These are phyloP conservation scores for Smithornis capensis DNA, from an alignment of 2,113 vertebrate genomes.

Conservation along the genomic window DNA sequence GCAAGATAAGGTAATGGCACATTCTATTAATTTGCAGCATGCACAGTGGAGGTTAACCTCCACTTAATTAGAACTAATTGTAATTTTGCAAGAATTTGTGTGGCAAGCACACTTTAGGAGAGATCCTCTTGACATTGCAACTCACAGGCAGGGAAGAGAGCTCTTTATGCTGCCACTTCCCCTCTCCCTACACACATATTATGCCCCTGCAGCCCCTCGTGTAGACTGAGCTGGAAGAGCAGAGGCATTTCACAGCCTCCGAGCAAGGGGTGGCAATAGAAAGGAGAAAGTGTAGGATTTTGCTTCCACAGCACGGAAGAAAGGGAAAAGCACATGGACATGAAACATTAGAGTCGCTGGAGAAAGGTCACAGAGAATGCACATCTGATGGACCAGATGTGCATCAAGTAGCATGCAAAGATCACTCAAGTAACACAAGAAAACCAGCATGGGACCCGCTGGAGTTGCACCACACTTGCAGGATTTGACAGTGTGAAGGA, in stretches of 20 bases:
- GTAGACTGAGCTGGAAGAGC: not conserved
- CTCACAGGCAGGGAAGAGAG: not conserved
- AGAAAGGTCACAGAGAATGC: not conserved
- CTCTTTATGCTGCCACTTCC: not conserved
- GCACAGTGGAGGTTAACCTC: slow-evolving; percentile 46
- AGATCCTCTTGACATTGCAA: not conserved
- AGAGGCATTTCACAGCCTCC: not conserved
- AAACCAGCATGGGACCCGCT: accelerated
- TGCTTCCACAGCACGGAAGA: not conserved
- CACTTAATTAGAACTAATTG: slow-evolving; percentile 58
- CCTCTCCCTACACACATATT: not conserved
- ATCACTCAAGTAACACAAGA: accelerated
- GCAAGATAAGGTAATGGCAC: slow-evolving; percentile 27
- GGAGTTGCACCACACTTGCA: accelerated
- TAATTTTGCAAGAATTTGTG: not conserved
- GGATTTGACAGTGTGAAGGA: not conserved
- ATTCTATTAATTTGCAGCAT: slow-evolving; percentile 14
- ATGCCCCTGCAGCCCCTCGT: not conserved
- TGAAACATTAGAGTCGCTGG: accelerated
- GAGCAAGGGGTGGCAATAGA: not conserved
- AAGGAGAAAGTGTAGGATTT: accelerated
- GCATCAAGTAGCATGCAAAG: not conserved
- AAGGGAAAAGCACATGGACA: accelerated
- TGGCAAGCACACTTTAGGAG: not conserved
- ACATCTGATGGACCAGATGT: not conserved